These are phyloP conservation scores for Porites lobata DNA, from an alignment of 92 coral and sea anemone genomes.

Conservation along the genomic window DNA sequence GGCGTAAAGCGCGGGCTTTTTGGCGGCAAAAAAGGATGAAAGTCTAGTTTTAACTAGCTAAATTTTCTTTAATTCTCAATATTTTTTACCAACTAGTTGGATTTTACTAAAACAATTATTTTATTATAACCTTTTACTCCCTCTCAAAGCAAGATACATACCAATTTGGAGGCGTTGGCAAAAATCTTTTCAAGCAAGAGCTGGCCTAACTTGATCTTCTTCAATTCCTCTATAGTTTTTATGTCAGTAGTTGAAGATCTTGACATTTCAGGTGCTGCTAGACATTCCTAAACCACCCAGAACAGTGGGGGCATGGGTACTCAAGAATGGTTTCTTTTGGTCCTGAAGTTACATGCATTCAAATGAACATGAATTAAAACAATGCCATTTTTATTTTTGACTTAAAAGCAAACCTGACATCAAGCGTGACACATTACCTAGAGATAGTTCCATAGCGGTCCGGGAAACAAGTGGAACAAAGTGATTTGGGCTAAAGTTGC, in stretches of 20 bases:
- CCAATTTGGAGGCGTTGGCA: not conserved
- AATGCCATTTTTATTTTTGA: no score
- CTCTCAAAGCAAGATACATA: not conserved
- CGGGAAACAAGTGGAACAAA: slow-evolving; percentile 1
- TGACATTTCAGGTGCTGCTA: not conserved
- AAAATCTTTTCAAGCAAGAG: not conserved
- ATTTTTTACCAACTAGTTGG: no score
- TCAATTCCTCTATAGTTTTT: not conserved
- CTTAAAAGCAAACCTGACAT: no score
- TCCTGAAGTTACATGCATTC: not conserved
- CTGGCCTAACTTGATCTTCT: not conserved
- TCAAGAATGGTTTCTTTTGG: not conserved
- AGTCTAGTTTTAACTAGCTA: no score
- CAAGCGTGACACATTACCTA: not conserved
- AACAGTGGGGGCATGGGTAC: not conserved
- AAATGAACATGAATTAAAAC: no score
- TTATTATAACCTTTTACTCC: no score
- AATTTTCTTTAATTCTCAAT: no score
- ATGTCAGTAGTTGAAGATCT: not conserved
- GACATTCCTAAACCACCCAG: not conserved
- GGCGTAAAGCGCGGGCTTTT: no score
- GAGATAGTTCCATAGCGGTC: not conserved
- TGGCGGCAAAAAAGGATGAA: no score
- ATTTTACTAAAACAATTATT: no score
- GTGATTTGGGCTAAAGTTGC: not conserved